phyloP scores from a whole-genome alignment of 2,888 invertebrate species.

The Aelia acuminata region DNA sequence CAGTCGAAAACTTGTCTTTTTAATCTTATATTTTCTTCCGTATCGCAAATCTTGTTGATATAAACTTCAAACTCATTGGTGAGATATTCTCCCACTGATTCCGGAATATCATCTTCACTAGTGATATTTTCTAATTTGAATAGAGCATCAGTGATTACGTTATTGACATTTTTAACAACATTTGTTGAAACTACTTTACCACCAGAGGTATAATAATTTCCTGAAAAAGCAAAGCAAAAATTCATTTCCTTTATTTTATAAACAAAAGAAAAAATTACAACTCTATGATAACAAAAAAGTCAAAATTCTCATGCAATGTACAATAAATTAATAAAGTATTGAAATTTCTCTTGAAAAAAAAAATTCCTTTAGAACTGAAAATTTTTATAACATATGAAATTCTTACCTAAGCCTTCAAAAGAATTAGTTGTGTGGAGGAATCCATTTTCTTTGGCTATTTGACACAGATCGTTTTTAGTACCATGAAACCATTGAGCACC shows the following conservation, averaged over 20 bases:
- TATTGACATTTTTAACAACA: constrained; percentile 68
- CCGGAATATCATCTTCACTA: constrained; percentile 63
- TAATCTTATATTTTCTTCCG: constrained; percentile 68
- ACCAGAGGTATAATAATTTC: constrained; percentile 68
- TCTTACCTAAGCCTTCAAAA: constrained; percentile 73
- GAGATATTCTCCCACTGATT: constrained; percentile 70
- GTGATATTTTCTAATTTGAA: constrained; percentile 41
- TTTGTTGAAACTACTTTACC: constrained; percentile 68
- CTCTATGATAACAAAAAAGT: too few species aligned
- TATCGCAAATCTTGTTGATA: constrained; percentile 69
- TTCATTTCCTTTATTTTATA: background rate
- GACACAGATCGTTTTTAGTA: constrained; percentile 72
- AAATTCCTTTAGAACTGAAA: background rate
- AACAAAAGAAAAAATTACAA: too few species aligned
- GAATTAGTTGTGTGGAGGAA: constrained; percentile 72
- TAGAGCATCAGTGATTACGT: constrained; percentile 69
- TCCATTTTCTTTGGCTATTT: constrained; percentile 70
- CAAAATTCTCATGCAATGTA: too few species aligned
- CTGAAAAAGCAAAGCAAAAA: constrained; percentile 62
- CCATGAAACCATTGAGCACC: constrained; percentile 80
- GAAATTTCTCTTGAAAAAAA: background rate
- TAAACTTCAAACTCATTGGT: constrained; percentile 70
- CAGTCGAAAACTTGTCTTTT: constrained; percentile 74
- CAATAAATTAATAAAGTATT: background rate
- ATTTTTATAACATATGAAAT: background rate